Evolutionary conservation across 2,113 vertebrate genomes (phyloP).

Genomic region (Rhizomys pruinosus): DNA sequence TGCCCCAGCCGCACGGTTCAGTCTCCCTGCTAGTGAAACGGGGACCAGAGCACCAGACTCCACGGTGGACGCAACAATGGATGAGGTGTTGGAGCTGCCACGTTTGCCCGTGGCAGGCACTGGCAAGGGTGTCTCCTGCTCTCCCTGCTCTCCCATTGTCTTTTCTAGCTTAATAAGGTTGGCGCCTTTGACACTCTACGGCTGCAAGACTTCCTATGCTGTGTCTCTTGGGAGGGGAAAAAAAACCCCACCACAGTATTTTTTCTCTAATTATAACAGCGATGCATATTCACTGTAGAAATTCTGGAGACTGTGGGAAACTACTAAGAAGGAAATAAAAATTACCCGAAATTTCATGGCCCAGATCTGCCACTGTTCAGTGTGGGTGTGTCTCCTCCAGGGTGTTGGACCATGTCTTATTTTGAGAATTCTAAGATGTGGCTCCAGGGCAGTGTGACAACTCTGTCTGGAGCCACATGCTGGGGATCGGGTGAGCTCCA

Average conservation of each 20-base stretch:
- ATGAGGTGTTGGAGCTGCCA: fast-evolving
- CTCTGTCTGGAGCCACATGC: not conserved
- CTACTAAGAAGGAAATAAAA: slow-evolving; percentile 75
- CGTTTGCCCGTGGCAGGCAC: not conserved
- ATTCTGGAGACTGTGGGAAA: slow-evolving; percentile 72
- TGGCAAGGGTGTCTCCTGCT: not conserved
- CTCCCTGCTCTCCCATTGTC: not conserved
- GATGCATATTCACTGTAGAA: not conserved
- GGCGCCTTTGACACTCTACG: not conserved
- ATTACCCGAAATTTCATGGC: slow-evolving; percentile 66
- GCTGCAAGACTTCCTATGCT: not conserved
- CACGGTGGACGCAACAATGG: not conserved
- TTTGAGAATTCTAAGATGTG: slow-evolving; percentile 65
- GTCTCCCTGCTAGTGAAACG: not conserved
- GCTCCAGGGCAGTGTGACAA: not conserved
- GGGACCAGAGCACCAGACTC: not conserved
- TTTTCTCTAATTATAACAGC: slow-evolving; percentile 3
- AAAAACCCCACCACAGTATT: not conserved
- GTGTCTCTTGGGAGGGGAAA: not conserved
- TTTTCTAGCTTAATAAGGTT: not conserved
- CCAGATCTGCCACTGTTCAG: slow-evolving; percentile 5
- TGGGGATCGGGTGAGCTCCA: fast-evolving
- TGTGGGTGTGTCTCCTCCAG: slow-evolving; percentile 29
- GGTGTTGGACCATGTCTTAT: slow-evolving; percentile 34
- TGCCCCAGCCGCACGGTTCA: not conserved